phyloP scores from a whole-genome alignment of 2,888 invertebrate species.

The Nemotelus nigrinus region DNA sequence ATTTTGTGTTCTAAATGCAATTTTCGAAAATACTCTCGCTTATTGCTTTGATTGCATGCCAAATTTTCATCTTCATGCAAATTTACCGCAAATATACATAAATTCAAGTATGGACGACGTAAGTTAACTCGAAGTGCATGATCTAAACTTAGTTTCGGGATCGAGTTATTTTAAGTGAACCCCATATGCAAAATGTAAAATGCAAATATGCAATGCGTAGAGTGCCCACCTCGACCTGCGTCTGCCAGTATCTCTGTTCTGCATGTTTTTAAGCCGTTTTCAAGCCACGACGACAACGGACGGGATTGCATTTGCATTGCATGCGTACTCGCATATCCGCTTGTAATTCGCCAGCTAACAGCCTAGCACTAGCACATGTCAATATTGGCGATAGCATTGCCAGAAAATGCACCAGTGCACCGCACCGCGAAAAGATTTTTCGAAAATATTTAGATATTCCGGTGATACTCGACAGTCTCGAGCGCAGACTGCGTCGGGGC shows the following conservation, averaged over 20 bases:
- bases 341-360: slow-evolving; percentile 13
- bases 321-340: slow-evolving; percentile 27
- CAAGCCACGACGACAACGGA: too few species aligned
- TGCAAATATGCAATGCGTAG: slow-evolving; percentile 30
- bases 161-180: slow-evolving; percentile 26
- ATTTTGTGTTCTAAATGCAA: slow-evolving; percentile 26
- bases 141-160: slow-evolving; percentile 37
- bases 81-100: slow-evolving; percentile 35
- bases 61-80: slow-evolving; percentile 41
- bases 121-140: slow-evolving; percentile 28
- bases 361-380: slow-evolving; percentile 21
- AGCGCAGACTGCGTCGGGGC: slow-evolving; percentile 40
- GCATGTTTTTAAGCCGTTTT: too few species aligned
- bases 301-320: slow-evolving; percentile 8
- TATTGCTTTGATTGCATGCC: slow-evolving; percentile 37
- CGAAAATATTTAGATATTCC: slow-evolving; percentile 4
- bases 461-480: not conserved
- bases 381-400: slow-evolving; percentile 13
- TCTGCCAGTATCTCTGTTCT: not conserved
- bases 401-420: not conserved
- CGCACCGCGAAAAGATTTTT: slow-evolving; percentile 15
- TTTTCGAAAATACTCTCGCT: not conserved
- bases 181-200: slow-evolving; percentile 23
- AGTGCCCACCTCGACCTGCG: not conserved
- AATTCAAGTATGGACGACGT: slow-evolving; percentile 40